Evolutionary conservation across 1,140 invertebrate species (phyloP).

Genomic region (Probaryconus sp.): DNA sequence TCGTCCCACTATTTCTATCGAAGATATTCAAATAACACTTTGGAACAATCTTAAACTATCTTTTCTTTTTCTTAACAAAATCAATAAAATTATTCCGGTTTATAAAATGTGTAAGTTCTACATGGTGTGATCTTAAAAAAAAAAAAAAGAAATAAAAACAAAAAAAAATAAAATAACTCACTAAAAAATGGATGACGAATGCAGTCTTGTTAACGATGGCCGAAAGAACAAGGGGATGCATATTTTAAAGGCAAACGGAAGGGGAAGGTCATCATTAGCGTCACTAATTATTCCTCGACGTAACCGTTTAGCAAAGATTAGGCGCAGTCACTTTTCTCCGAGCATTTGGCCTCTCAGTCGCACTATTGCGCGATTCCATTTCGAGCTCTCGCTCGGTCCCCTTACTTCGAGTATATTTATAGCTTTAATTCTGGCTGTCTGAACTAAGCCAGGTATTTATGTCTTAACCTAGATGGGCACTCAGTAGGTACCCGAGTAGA

Average conservation of each 20-base stretch:
- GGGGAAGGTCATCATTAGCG: constrained; percentile 38
- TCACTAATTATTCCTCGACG: constrained; percentile 47
- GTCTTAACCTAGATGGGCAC: constrained; percentile 65
- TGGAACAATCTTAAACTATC: no score
- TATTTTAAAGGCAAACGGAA: constrained; percentile 19
- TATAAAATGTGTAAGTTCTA: no score
- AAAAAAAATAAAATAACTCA: no score
- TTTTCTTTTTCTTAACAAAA: no score
- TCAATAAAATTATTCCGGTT: no score
- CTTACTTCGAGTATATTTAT: constrained; percentile 66
- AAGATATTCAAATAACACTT: no score
- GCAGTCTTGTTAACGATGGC: constrained; percentile 15
- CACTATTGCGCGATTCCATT: constrained; percentile 9
- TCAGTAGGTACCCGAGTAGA: constrained; percentile 59
- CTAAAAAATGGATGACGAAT: no score
- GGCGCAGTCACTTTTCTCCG: constrained; percentile 48
- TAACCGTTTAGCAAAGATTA: constrained; percentile 59
- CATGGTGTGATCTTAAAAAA: no score
- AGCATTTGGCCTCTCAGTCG: constrained; percentile 37
- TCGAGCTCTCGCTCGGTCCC: constrained; percentile 33
- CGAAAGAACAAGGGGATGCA: background rate
- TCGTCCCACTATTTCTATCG: no score
- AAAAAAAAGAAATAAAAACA: no score
- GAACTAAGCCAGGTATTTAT: constrained; percentile 68
- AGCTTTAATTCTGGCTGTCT: constrained; percentile 67